Evolutionary conservation across 1,140 invertebrate species (phyloP), one percentile per base, ranked within the genome.

Genomic region (Bombus superbus): DNA sequence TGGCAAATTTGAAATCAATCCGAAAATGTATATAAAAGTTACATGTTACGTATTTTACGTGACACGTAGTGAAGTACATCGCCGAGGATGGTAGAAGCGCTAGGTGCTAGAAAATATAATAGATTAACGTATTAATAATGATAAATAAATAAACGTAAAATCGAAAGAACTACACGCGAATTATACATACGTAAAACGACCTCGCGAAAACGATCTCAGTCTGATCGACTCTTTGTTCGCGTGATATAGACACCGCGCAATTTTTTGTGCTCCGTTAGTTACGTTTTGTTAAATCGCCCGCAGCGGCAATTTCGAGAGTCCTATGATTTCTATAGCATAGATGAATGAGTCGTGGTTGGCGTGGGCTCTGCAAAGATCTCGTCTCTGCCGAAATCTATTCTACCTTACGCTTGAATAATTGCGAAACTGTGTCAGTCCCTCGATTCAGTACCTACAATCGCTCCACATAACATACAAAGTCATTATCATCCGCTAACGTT

Each of bases 301-400:
- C 10, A 64, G 83, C 77, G 42, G 59, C 69, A 85, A 80, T 81
- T 81, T 85, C 83, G 77, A 66, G 32, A 11, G 35, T 25, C 22
- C 69, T 40, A 53, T 35, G n/a, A 62, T 44, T 72, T 8, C 32
- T 35, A 35, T 53, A 42, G 72, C 83, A 66, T 32, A 47, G 75
- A 62, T 28, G 64, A 71, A 35, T 32, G 69, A 73, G 18, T 66
- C 77, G 47, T 42, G 53, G 59, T 44, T 35, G 10, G 32, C 32
- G 38, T 68, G 28, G 25, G 2, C 40, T 53, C n/a, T 28, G 32
- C 22, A 47, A 35, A 38, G 35, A 18, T 18, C 40, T 76, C 59
- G 4, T 8, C 53, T 83, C 72, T 53, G 38, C 38, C 53, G n/a
- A 44, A 59, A 83, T 76, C 10, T 64, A 47, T 35, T 42, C 42